Evolutionary conservation across 2,113 vertebrate genomes (phyloP).

Genomic region (Procavia capensis): DNA sequence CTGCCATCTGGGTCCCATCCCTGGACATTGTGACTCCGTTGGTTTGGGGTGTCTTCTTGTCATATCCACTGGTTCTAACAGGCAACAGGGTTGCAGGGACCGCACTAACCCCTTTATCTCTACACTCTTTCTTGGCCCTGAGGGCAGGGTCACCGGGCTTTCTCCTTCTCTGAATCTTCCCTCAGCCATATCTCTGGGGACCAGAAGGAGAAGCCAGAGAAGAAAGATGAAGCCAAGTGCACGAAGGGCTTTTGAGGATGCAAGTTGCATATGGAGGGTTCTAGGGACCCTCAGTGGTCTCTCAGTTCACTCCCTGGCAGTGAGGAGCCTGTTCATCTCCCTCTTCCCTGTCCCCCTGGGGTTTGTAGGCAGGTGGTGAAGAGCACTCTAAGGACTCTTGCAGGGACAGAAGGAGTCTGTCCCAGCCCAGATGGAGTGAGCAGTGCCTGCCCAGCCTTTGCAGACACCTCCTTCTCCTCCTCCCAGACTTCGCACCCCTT

Average conservation of each 20-base stretch:
- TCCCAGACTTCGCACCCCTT: neutral
- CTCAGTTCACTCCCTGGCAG: neutral
- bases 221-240: neutral
- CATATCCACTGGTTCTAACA: neutral
- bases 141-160: neutral
- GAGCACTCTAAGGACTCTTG: slow-evolving; percentile 3
- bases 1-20: neutral
- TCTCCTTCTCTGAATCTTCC: neutral
- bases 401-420: slow-evolving; percentile 15
- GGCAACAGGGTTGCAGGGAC: fast-evolving
- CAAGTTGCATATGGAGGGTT: neutral
- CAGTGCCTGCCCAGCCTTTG: neutral
- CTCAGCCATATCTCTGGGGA: neutral
- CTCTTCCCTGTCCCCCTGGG: slow-evolving; percentile 16
- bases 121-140: neutral
- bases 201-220: neutral
- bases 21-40: neutral
- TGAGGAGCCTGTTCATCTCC: neutral
- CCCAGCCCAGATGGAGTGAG: neutral
- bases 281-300: neutral
- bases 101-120: neutral
- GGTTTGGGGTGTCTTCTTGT: neutral
- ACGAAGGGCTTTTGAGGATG: neutral
- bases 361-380: neutral
- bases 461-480: neutral